phyloP scores from a whole-genome alignment of 92 coral and sea anemone genomes.

The Parazoanthus darwini region DNA sequence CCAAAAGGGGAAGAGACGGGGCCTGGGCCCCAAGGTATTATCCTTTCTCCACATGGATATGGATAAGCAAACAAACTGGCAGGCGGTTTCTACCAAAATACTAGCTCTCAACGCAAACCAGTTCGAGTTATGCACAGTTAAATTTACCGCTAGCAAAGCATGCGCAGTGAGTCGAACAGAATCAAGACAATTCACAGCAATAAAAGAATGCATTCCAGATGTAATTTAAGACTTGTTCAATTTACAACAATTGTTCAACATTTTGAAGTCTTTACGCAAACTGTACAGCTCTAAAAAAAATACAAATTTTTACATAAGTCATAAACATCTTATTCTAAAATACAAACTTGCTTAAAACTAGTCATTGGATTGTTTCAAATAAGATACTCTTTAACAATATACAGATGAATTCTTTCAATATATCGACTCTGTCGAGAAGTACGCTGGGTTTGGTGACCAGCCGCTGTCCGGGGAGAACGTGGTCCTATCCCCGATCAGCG shows the following conservation, averaged over 20 bases:
- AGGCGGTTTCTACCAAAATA: too few species aligned
- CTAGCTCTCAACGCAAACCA: too few species aligned
- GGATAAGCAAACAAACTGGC: too few species aligned
- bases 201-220: not conserved
- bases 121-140: too few species aligned
- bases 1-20: too few species aligned
- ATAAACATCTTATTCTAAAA: conserved; percentile 32
- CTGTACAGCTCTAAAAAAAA: conserved; percentile 28
- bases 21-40: too few species aligned
- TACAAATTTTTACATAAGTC: conserved; percentile 24
- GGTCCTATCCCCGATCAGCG: too few species aligned
- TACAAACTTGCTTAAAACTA: conserved; percentile 15
- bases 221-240: conserved; percentile 4
- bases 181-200: not conserved
- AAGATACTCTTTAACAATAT: not conserved
- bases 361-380: not conserved
- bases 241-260: not conserved
- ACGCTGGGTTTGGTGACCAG: too few species aligned
- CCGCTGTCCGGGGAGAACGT: too few species aligned
- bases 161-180: not conserved
- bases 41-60: too few species aligned
- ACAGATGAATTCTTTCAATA: not conserved
- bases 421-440: too few species aligned
- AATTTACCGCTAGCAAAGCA: not conserved
- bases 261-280: conserved; percentile 14